Base-by-base conservation (phyloP, 2,797 vertebrate genomes). In the Moxostoma hubbsi region DNA sequence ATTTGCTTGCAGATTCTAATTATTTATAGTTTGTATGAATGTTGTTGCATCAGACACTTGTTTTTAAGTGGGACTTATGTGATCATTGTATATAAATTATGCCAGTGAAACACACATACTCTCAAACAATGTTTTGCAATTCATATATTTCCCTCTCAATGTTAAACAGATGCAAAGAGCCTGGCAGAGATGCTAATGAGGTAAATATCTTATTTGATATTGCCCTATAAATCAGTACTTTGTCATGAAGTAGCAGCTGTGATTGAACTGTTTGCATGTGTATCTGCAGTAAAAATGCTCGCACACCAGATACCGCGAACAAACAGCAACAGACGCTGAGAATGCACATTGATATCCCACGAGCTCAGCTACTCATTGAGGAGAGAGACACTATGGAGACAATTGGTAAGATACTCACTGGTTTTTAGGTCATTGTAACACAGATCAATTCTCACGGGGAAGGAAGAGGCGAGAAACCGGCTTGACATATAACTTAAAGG, bases 161-260 rank as follows among this genome's bases (percentile, higher is more conserved):
- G 90, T 93, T 89, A 92, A 86, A 86, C 94, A 99, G 98, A 99
- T 96, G 98, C 98, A 79, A 99, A 99, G 90, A 99, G 98, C 90
- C 94, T 99, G 87, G 98, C 98, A 24, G 98, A 99, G 93, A 99
- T 99, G 97, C 95, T 99, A 81, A 99, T 99, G 97, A 99, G 98
- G 98, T 99, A 95, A 92, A 94, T 91, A 61, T 47, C 7, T 4
- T 15, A 5, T 65, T 36, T n/a, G 3, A 12, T 18, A 15, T 49
- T 11, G 1, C 15, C 12, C 0, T 59, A 51, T 15, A 36, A 24
- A 50, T 10, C 9, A 61, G 49, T 47, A 49, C 7, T 63, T 55
- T 57, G 6, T 7, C 4, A 47, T 15, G 18, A 47, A 70, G 16
- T 11, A 36, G 55, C 3, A 2, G 2, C 1, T 70, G 16, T 73